These are phyloP conservation scores for Epirrhoe tristata DNA, from an alignment of 2,888 invertebrate genomes.

Conservation along the genomic window DNA sequence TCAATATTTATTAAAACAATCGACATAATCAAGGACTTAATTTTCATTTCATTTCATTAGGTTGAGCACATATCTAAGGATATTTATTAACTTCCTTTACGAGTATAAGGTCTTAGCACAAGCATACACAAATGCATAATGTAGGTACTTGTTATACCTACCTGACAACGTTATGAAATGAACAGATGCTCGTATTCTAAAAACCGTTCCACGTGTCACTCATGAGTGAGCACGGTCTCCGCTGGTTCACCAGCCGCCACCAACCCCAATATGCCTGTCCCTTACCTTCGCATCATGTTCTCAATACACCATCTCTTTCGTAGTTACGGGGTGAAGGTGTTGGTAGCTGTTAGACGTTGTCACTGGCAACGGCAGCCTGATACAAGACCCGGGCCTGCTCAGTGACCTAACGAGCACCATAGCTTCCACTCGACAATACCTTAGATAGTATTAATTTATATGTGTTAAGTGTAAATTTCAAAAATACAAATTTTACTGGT, in stretches of 20 bases:
- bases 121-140: too few species aligned
- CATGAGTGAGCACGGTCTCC: conserved; percentile 75
- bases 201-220: conserved; percentile 71
- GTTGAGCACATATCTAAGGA: too few species aligned
- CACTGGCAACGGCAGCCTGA: conserved; percentile 77
- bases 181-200: conserved; percentile 74
- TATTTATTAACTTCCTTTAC: too few species aligned
- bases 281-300: conserved; percentile 51
- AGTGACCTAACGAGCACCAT: conserved; percentile 64
- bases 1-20: too few species aligned
- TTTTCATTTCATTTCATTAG: too few species aligned
- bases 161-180: conserved; percentile 40
- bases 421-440: conserved; percentile 68
- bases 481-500: conserved; percentile 31
- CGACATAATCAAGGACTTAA: too few species aligned
- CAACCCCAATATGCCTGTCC: conserved; percentile 67
- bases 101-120: too few species aligned
- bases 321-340: conserved; percentile 68
- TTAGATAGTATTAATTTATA: conserved; percentile 48
- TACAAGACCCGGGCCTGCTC: conserved; percentile 69
- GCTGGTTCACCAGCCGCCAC: conserved; percentile 64
- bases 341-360: conserved; percentile 81
- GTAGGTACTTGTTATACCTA: not conserved
- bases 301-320: conserved; percentile 59
- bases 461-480: conserved; percentile 33